These are phyloP conservation scores for Etia nguti DNA, from an alignment of 2,113 vertebrate species.

Conservation along the genomic window DNA sequence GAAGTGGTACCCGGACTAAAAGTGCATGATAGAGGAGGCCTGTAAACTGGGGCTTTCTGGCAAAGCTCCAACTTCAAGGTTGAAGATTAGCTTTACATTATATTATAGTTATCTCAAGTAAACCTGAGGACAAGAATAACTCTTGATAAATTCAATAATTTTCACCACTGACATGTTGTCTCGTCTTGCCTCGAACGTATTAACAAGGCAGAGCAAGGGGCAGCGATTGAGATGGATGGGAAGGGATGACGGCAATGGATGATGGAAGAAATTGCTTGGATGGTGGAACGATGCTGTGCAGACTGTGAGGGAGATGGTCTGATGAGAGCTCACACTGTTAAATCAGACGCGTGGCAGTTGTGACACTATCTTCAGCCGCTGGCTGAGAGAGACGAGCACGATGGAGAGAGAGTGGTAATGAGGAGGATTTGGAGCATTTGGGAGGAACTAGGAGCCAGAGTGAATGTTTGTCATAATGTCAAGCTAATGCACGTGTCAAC, in stretches of 20 bases:
- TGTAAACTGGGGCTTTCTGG: background rate
- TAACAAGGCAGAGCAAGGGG: background rate
- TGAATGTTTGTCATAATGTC: constrained; percentile 33
- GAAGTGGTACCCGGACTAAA: background rate
- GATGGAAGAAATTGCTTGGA: background rate
- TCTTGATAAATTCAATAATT: background rate
- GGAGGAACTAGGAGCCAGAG: background rate
- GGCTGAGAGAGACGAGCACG: background rate
- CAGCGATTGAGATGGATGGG: background rate
- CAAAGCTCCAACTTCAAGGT: background rate
- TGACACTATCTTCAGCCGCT: constrained; percentile 2
- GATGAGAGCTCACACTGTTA: constrained; percentile 8
- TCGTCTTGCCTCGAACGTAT: background rate
- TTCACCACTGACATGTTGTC: background rate
- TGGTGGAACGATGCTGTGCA: background rate
- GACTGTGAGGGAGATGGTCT: background rate
- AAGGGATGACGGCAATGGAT: background rate
- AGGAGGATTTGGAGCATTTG: constrained; percentile 18
- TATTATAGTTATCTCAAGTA: background rate
- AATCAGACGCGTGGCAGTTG: background rate
- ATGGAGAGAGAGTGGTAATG: constrained; percentile 6
- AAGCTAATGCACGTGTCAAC: constrained; percentile 32
- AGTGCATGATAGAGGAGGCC: background rate
- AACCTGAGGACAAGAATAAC: background rate
- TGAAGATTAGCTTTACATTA: constrained; percentile 1